A percentile compares a stretch with the other conserved stretches of the same genome.
Conservation (phyloP, 2,888 invertebrate genomes). For the Drosophila subquinaria region DNA sequence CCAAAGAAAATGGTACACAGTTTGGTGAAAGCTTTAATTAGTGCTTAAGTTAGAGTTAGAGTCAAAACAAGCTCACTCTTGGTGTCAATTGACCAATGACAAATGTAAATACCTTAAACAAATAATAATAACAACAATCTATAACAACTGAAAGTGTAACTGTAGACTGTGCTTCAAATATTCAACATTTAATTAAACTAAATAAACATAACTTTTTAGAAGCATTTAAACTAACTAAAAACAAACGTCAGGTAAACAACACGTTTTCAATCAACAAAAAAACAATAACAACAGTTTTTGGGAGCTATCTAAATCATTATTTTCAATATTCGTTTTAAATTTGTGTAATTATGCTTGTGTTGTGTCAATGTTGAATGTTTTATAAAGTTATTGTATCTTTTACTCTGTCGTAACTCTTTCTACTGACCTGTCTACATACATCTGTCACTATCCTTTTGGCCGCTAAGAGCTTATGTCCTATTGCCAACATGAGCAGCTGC, state of each 20-base stretch:
- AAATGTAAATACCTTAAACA: slow-evolving; percentile 35
- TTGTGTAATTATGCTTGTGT: slow-evolving; percentile 25
- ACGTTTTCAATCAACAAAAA: slow-evolving; percentile 6
- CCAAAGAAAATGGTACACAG: slow-evolving; percentile 64
- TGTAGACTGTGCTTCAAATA: slow-evolving; percentile 71
- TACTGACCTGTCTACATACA: slow-evolving; percentile 18
- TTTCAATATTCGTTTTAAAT: not conserved
- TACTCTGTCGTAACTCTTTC: slow-evolving; percentile 16
- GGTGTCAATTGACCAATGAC: slow-evolving; percentile 44
- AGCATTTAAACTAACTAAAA: slow-evolving; percentile 46
- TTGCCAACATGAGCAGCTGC: slow-evolving; percentile 18
- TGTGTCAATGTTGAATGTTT: slow-evolving; percentile 24
- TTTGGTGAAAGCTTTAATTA: slow-evolving; percentile 83
- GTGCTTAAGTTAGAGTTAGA: slow-evolving; percentile 49
- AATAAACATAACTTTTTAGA: slow-evolving; percentile 32
- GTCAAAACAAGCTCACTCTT: slow-evolving; percentile 26
- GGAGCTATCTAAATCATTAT: slow-evolving; percentile 40
- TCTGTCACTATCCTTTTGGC: slow-evolving; percentile 8
- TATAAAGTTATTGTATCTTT: slow-evolving; percentile 2
- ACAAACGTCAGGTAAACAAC: slow-evolving; percentile 54
- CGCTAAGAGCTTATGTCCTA: not conserved
- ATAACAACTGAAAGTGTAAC: slow-evolving; percentile 60
- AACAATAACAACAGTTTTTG: slow-evolving; percentile 30
- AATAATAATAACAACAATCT: slow-evolving; percentile 8
- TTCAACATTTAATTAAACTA: slow-evolving; percentile 14